Evolutionary conservation across 2,888 invertebrate genomes (phyloP).

Genomic region (Scaptomyza flava): DNA sequence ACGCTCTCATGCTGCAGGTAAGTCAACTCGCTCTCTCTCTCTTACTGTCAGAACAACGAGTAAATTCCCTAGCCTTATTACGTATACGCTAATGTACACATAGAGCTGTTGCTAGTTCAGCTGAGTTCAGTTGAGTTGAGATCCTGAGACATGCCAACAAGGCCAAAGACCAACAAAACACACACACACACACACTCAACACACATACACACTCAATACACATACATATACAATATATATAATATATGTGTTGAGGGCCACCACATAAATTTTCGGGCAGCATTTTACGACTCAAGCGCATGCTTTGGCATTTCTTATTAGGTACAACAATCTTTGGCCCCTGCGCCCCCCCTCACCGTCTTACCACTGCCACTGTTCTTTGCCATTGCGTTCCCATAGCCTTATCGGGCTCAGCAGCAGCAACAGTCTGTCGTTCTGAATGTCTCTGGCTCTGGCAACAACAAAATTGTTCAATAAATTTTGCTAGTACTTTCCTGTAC

Average conservation of each 20-base stretch:
- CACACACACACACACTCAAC: slow-evolving; percentile 14
- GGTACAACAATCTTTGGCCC: slow-evolving; percentile 53
- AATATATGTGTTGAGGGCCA: slow-evolving; percentile 20
- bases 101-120: slow-evolving; percentile 27
- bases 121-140: slow-evolving; percentile 25
- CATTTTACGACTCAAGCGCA: slow-evolving; percentile 75
- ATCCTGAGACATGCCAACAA: slow-evolving; percentile 22
- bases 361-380: neutral
- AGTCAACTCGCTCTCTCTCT: slow-evolving; percentile 68
- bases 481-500: slow-evolving; percentile 77
- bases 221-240: slow-evolving; percentile 13
- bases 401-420: slow-evolving; percentile 47
- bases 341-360: neutral
- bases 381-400: slow-evolving; percentile 15
- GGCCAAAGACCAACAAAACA: slow-evolving; percentile 23
- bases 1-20: slow-evolving; percentile 99
- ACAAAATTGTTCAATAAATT: slow-evolving; percentile 79
- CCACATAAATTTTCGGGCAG: slow-evolving; percentile 73
- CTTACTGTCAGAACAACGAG: slow-evolving; percentile 10
- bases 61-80: slow-evolving; percentile 19
- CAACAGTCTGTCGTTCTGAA: slow-evolving; percentile 22
- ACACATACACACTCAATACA: slow-evolving; percentile 17
- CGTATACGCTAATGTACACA: slow-evolving; percentile 29
- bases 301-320: slow-evolving; percentile 78
- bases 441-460: slow-evolving; percentile 35